Evolutionary conservation across 1,140 invertebrate genomes (phyloP).

Genomic region (Bilobella aurantiaca): DNA sequence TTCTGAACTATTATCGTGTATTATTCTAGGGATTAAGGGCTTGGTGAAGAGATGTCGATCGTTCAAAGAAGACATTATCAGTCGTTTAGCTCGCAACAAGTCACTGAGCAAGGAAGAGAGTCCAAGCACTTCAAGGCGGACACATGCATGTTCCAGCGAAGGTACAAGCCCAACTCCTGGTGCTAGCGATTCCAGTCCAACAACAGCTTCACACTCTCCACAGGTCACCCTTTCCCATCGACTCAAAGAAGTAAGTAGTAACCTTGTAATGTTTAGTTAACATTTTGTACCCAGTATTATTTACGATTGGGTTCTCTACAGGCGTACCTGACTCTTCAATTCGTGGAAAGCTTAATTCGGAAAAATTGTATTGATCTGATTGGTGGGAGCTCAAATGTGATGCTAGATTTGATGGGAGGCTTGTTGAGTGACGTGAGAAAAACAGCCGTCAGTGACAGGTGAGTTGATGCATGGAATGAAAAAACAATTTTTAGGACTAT

Average conservation of each 20-base stretch:
- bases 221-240: slow-evolving; percentile 20
- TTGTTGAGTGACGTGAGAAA: slow-evolving; percentile 29
- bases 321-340: slow-evolving; percentile 28
- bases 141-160: slow-evolving; percentile 19
- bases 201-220: slow-evolving; percentile 1
- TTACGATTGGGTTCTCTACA: neutral
- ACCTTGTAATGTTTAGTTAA: too few relatives aligned
- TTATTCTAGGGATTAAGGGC: slow-evolving; percentile 27
- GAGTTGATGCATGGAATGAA: neutral
- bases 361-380: slow-evolving; percentile 33
- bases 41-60: slow-evolving; percentile 32
- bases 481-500: too few relatives aligned
- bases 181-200: neutral
- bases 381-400: slow-evolving; percentile 30
- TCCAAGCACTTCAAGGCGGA: neutral
- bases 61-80: slow-evolving; percentile 32
- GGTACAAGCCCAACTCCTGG: slow-evolving; percentile 20
- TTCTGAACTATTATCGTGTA: neutral
- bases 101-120: slow-evolving; percentile 13
- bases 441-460: slow-evolving; percentile 27
- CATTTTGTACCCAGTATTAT: neutral
- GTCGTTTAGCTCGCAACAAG: slow-evolving; percentile 27
- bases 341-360: slow-evolving; percentile 28
- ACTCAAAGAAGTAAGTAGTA: slow-evolving; percentile 27
- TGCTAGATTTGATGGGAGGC: slow-evolving; percentile 32